Percentiles rank a stretch among this genome's conserved stretches.
Conservation (phyloP, 1,140 invertebrate species). For the Calephelis virginiensis region DNA sequence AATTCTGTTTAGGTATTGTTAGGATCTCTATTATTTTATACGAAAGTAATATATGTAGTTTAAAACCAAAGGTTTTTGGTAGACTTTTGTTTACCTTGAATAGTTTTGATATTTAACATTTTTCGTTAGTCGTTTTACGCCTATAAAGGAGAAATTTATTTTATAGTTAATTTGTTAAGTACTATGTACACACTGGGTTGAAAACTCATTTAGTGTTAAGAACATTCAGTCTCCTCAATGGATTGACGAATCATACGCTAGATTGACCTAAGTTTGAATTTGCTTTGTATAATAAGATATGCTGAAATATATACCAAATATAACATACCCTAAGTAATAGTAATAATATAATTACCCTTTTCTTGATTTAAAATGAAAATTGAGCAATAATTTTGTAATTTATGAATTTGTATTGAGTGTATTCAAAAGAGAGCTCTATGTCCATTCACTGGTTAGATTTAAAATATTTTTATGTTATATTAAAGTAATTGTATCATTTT, state of each 20-base stretch:
- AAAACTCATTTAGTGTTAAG: slow-evolving; percentile 54
- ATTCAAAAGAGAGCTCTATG: slow-evolving; percentile 4
- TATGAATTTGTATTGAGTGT: slow-evolving; percentile 27
- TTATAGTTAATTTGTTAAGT: slow-evolving; percentile 49
- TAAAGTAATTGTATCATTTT: slow-evolving; percentile 25
- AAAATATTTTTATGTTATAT: slow-evolving; percentile 9
- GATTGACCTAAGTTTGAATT: slow-evolving; percentile 72
- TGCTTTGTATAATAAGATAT: slow-evolving; percentile 67
- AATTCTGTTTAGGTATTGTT: slow-evolving; percentile 44
- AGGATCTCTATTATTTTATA: slow-evolving; percentile 57
- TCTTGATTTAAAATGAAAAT: slow-evolving; percentile 8
- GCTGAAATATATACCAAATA: slow-evolving; percentile 67
- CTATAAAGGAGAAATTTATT: slow-evolving; percentile 39
- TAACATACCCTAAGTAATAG: slow-evolving; percentile 28
- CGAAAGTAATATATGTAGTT: slow-evolving; percentile 20
- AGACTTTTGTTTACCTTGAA: slow-evolving; percentile 53
- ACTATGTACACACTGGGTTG: slow-evolving; percentile 55
- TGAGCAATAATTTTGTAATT: slow-evolving; percentile 38
- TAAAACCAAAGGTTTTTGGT: slow-evolving; percentile 52
- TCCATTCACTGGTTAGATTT: slow-evolving; percentile 4
- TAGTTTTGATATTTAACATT: slow-evolving; percentile 41
- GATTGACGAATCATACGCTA: slow-evolving; percentile 74
- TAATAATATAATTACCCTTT: slow-evolving; percentile 4
- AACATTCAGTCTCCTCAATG: slow-evolving; percentile 49
- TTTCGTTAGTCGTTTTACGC: slow-evolving; percentile 40